These are phyloP conservation scores for Catharus minimus DNA, from an alignment of 2,113 vertebrate species.

Conservation along the genomic window DNA sequence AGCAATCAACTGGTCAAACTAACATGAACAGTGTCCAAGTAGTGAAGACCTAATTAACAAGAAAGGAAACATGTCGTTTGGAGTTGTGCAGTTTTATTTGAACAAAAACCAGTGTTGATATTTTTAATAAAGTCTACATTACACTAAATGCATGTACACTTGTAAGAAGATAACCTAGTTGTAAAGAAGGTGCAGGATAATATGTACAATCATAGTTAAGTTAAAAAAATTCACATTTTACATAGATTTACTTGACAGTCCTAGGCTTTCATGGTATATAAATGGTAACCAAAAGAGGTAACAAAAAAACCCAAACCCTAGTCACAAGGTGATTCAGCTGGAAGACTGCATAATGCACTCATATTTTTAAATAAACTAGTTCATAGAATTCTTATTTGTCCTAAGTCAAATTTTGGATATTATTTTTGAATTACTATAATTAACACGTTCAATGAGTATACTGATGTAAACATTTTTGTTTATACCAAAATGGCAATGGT, in stretches of 20 bases:
- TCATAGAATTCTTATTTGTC: background rate
- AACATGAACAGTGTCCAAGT: background rate
- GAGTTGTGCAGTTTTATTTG: constrained; percentile 56
- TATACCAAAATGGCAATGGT: background rate
- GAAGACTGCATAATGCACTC: background rate
- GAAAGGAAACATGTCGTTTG: background rate
- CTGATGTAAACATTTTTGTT: constrained; percentile 17
- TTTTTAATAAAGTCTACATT: constrained; percentile 47
- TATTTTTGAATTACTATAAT: background rate
- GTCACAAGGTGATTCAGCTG: background rate
- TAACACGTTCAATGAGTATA: background rate
- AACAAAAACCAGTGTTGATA: constrained; percentile 45
- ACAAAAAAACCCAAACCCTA: background rate
- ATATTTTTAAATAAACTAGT: constrained; percentile 1
- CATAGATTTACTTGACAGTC: constrained; percentile 50
- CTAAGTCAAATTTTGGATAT: constrained; percentile 6
- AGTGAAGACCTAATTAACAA: background rate
- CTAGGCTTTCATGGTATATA: constrained; percentile 27
- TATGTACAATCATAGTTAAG: constrained; percentile 61
- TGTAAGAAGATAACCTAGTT: constrained; percentile 44
- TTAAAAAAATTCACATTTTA: constrained; percentile 71
- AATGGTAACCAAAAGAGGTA: constrained; percentile 36
- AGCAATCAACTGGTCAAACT: background rate
- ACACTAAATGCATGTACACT: constrained; percentile 54
- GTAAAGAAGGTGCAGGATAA: constrained; percentile 41